Base-by-base conservation (phyloP, 2,113 vertebrate genomes). In the Entelurus aequoreus region DNA sequence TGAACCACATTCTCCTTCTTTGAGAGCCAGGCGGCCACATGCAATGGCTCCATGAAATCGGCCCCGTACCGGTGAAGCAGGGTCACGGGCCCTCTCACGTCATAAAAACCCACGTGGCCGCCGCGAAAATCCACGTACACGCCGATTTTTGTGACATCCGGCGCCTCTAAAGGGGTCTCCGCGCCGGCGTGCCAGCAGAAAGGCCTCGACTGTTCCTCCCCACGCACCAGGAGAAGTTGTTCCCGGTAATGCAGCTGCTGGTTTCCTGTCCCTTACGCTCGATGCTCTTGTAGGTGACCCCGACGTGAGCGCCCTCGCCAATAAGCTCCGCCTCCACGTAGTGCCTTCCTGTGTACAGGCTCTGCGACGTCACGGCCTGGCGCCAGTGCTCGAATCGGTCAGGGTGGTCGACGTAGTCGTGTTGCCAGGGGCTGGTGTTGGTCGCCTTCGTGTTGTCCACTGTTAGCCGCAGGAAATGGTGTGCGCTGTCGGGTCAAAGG, bases 391-490 rank as follows among this genome's bases (percentile, higher is more conserved):
- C 56, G 6, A 90, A 92, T 53, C 91, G 83, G 55, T 69, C 82
- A 0, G 88, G 88, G 56, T 75, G 82, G 46, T 90, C 87, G 0
- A 82, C 87, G 71, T 93, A 92, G 1, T 73, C 80, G 50, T 92
- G 91, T 50, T 91, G 88, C 92, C 91, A 93, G 1, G 91, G 91
- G 0, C 86, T 85, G 47, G 88, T 84, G 78, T 89, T 93, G 65
- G 86, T 90, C 52, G 88, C 84, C 69, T 90, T 91, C 44, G 70
- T 58, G 12, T 88, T 89, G 60, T 86, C 83, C 42, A 90, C 87
- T 11, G 87, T 88, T 48, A 93, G 72, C 40, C 90, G 84, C 14
- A 93, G 84, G 60, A 90, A 94, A 55, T 79, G 82, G 78, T 95
- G 93, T 1, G 88, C 83, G 6, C 90, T 89, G 59, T 87, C 0